Evolutionary conservation across 2,888 invertebrate genomes (phyloP).

Genomic region (Yponomeuta plumbellus): DNA sequence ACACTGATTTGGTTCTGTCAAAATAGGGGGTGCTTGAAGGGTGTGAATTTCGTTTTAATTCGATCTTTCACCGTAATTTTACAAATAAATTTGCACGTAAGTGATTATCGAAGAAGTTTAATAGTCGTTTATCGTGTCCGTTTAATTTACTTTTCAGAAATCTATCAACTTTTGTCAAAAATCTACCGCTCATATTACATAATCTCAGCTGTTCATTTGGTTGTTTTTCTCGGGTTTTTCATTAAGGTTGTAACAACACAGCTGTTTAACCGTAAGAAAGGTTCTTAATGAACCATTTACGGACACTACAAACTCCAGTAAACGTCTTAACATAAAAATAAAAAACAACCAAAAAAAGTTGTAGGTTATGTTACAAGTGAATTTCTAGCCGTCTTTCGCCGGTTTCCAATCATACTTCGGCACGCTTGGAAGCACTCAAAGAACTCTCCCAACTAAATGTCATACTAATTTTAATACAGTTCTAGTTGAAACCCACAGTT

Average conservation of each 20-base stretch:
- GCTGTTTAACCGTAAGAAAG: not conserved
- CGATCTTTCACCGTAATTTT: conserved; percentile 4
- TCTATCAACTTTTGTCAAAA: not conserved
- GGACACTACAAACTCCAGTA: not conserved
- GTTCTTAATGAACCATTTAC: not conserved
- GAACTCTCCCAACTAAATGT: too few relatives aligned
- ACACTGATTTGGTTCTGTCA: conserved; percentile 1
- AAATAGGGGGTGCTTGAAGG: conserved; percentile 13
- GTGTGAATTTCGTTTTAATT: conserved; percentile 1
- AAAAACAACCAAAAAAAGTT: not conserved
- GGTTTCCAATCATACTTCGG: too few relatives aligned
- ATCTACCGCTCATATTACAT: conserved; percentile 38
- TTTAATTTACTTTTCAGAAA: not conserved
- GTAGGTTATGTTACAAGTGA: conserved; percentile 1
- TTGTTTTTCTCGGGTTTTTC: conserved; percentile 13
- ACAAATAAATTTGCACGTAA: not conserved
- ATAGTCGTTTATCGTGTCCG: too few relatives aligned
- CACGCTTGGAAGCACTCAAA: too few relatives aligned
- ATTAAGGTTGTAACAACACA: not conserved
- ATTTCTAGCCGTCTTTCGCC: not conserved
- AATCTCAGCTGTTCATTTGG: conserved; percentile 30
- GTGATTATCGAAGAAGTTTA: not conserved
- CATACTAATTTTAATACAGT: too few relatives aligned
- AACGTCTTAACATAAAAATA: not conserved
- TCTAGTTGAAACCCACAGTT: not conserved